Conservation (phyloP, 2,888 invertebrate species). For the Hylaea fasciaria region DNA sequence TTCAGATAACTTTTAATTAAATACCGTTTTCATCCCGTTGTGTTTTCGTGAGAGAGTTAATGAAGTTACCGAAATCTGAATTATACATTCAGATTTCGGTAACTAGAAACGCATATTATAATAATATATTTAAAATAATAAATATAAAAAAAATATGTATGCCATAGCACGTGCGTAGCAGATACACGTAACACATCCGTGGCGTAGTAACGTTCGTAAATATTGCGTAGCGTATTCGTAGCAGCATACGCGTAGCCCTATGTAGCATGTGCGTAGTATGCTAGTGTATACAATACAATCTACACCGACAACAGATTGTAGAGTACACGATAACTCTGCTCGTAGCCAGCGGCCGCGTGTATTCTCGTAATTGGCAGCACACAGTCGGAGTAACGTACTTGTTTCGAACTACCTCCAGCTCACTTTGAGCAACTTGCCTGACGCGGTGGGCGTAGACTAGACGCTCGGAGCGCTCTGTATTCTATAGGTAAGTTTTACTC, state of each 20-base stretch:
- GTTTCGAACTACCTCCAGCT: not conserved
- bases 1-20: no score
- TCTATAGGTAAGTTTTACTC: no score
- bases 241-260: not conserved
- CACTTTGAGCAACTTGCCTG: not conserved
- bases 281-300: no score
- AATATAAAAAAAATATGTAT: no score
- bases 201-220: no score
- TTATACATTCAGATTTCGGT: no score
- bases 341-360: not conserved
- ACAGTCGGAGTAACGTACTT: constrained; percentile 1
- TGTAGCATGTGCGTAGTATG: not conserved
- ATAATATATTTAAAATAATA: no score
- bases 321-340: not conserved
- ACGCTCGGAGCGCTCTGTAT: not conserved
- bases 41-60: no score
- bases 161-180: constrained; percentile 1
- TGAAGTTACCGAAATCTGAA: no score
- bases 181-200: not conserved
- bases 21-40: no score
- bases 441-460: not conserved
- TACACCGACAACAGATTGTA: not conserved
- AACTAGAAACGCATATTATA: no score
- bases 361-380: not conserved
- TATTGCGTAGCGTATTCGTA: no score